These are phyloP conservation scores for Aphelenchoides bicaudatus DNA, from an alignment of 2,888 invertebrate species.

Conservation along the genomic window DNA sequence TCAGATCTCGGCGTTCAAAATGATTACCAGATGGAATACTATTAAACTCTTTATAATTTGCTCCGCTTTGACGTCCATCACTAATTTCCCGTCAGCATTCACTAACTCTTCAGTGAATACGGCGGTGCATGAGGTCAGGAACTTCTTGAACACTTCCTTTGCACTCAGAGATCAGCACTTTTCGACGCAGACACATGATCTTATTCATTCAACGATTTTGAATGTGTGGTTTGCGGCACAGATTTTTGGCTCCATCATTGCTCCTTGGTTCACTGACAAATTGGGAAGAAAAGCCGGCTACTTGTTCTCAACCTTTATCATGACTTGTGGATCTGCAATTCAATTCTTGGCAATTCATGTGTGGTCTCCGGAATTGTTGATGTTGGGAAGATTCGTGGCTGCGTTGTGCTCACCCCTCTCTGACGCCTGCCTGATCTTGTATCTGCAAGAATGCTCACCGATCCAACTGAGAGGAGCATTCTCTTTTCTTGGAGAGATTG, in stretches of 20 bases:
- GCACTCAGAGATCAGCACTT: slow-evolving; percentile 33
- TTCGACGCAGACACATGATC: slow-evolving; percentile 31
- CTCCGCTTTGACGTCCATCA: slow-evolving; percentile 45
- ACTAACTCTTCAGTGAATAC: slow-evolving; percentile 55
- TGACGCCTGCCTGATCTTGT: slow-evolving; percentile 49
- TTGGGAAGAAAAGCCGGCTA: slow-evolving; percentile 35
- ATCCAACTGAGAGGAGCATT: slow-evolving; percentile 44
- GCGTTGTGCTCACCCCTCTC: slow-evolving; percentile 46
- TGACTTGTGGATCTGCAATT: slow-evolving; percentile 29
- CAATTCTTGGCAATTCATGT: slow-evolving; percentile 31
- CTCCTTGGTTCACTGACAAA: slow-evolving; percentile 32
- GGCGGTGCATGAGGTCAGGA: slow-evolving; percentile 44
- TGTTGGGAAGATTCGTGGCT: slow-evolving; percentile 44
- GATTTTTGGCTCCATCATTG: slow-evolving; percentile 28
- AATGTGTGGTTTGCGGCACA: slow-evolving; percentile 54
- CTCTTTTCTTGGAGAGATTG: slow-evolving; percentile 51
- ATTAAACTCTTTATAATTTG: slow-evolving; percentile 42
- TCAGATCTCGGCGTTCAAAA: no score
- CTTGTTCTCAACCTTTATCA: slow-evolving; percentile 25
- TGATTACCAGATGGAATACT: slow-evolving; percentile 32
- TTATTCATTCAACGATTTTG: slow-evolving; percentile 34
- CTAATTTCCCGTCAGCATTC: slow-evolving; percentile 56
- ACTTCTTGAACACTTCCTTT: slow-evolving; percentile 43
- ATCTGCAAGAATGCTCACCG: slow-evolving; percentile 47
- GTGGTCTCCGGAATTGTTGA: slow-evolving; percentile 40